Evolutionary conservation across 2,888 invertebrate species (phyloP).

Genomic region (Odontocerum albicorne): DNA sequence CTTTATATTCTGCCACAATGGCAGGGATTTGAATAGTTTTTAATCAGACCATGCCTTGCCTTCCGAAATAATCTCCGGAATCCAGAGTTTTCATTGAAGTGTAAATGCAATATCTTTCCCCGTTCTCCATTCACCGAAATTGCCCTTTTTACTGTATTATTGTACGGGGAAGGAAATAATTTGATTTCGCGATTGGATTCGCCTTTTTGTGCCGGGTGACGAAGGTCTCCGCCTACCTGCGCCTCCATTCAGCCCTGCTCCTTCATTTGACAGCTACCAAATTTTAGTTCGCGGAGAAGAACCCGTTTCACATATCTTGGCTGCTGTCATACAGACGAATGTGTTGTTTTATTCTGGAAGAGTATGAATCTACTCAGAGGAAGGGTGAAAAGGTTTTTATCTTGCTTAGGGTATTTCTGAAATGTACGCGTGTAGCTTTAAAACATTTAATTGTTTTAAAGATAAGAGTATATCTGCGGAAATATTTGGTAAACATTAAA

Average conservation of each 20-base stretch:
- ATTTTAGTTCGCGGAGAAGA: background rate
- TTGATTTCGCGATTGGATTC: slow-evolving; percentile 36
- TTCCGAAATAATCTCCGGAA: slow-evolving; percentile 1
- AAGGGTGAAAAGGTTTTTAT: too few species aligned
- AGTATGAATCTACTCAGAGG: too few species aligned
- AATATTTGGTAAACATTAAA: too few species aligned
- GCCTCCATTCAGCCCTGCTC: background rate
- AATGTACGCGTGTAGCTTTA: too few species aligned
- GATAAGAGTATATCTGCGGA: too few species aligned
- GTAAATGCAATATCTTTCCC: slow-evolving; percentile 31
- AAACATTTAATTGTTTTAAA: too few species aligned
- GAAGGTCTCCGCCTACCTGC: slow-evolving; percentile 8
- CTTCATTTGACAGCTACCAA: background rate
- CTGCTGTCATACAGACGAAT: too few species aligned
- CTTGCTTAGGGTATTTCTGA: too few species aligned
- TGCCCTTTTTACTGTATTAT: slow-evolving; percentile 27
- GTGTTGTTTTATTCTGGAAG: too few species aligned
- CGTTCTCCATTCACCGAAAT: slow-evolving; percentile 20
- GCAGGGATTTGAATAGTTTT: background rate
- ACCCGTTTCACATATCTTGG: too few species aligned
- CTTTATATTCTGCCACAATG: background rate
- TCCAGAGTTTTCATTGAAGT: slow-evolving; percentile 27
- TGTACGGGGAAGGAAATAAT: slow-evolving; percentile 32
- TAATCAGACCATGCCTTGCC: slow-evolving; percentile 6
- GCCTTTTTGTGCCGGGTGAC: slow-evolving; percentile 30